phyloP scores from a whole-genome alignment of 2,888 invertebrate species.

The Caenorhabditis doughertyi region DNA sequence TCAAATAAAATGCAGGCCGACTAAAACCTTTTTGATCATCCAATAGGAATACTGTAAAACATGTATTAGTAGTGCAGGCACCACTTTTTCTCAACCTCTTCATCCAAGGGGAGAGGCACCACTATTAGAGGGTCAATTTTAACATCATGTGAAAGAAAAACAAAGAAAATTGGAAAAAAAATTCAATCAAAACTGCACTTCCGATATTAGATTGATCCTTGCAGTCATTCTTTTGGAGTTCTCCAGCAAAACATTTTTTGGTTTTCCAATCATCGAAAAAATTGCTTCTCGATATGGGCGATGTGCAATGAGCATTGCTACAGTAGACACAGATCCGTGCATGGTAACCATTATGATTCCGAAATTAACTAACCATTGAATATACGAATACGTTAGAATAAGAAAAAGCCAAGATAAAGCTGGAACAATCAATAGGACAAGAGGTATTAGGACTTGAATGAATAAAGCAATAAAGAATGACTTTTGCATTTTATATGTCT shows the following conservation, averaged over 20 bases:
- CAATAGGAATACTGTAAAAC: too few relatives aligned
- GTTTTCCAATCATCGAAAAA: neutral
- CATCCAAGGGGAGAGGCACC: too few relatives aligned
- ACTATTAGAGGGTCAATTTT: too few relatives aligned
- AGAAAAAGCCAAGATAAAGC: neutral
- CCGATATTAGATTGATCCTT: too few relatives aligned
- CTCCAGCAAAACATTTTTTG: neutral
- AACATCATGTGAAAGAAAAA: too few relatives aligned
- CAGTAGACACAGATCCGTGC: neutral
- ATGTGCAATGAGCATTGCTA: neutral
- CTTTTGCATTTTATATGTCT: neutral
- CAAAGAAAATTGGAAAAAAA: too few relatives aligned
- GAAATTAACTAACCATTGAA: neutral
- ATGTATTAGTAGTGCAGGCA: too few relatives aligned
- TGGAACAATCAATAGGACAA: neutral
- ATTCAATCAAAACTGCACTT: too few relatives aligned
- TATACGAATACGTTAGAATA: neutral
- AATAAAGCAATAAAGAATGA: neutral
- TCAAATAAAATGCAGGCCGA: too few relatives aligned
- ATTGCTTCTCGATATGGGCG: constrained; percentile 10
- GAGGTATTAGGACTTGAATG: neutral
- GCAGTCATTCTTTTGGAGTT: too few relatives aligned
- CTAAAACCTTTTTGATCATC: too few relatives aligned
- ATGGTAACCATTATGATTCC: neutral
- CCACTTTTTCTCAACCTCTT: too few relatives aligned